phyloP scores from a whole-genome alignment of 1,140 invertebrate species.

The Drosophila serrata region DNA sequence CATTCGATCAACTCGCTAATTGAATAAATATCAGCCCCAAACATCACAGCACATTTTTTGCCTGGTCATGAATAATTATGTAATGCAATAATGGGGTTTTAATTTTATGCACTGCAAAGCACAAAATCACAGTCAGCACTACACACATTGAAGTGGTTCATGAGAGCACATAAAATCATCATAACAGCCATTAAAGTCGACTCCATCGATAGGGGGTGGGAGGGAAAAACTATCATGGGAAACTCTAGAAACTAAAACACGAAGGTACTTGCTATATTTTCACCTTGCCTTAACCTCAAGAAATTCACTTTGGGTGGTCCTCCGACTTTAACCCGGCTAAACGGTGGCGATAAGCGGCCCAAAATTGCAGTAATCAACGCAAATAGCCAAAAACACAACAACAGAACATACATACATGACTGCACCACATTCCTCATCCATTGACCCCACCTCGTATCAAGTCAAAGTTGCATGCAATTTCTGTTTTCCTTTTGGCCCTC shows the following conservation, averaged over 20 bases:
- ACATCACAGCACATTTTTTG: slow-evolving; percentile 43
- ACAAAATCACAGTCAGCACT: slow-evolving; percentile 59
- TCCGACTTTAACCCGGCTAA: slow-evolving; percentile 3
- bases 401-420: slow-evolving; percentile 17
- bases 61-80: slow-evolving; percentile 40
- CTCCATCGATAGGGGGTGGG: background rate
- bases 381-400: slow-evolving; percentile 43
- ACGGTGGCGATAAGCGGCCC: slow-evolving; percentile 19
- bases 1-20: slow-evolving; percentile 59
- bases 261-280: slow-evolving; percentile 1
- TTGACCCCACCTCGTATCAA: slow-evolving; percentile 12
- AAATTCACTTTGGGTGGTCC: slow-evolving; percentile 15
- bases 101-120: slow-evolving; percentile 74
- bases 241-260: background rate
- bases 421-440: slow-evolving; percentile 24
- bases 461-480: slow-evolving; percentile 64
- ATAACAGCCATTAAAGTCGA: slow-evolving; percentile 7
- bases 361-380: slow-evolving; percentile 44
- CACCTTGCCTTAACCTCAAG: background rate
- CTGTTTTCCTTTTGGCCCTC: slow-evolving; percentile 37
- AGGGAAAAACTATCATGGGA: background rate
- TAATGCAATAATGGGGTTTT: slow-evolving; percentile 54
- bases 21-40: slow-evolving; percentile 42
- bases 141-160: slow-evolving; percentile 25
- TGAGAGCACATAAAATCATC: slow-evolving; percentile 20